These are phyloP conservation scores for Merops nubicus DNA, from an alignment of 2,113 vertebrate species.

Conservation along the genomic window DNA sequence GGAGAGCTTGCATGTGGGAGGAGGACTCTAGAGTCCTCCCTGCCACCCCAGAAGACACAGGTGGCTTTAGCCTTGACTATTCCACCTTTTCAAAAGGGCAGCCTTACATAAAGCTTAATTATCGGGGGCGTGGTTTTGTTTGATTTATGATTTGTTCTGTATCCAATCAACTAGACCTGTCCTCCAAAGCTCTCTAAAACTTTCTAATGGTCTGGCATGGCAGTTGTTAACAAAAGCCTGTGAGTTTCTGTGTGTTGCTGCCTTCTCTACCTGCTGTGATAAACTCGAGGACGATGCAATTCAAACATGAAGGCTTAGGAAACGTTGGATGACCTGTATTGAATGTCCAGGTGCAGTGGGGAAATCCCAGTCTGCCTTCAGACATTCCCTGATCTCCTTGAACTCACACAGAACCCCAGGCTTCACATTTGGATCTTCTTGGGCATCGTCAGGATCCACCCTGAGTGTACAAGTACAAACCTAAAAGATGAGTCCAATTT, in stretches of 20 bases:
- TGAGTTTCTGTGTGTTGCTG: neutral
- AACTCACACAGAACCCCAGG: neutral
- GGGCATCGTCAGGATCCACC: neutral
- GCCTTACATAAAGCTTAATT: neutral
- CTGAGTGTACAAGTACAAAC: neutral
- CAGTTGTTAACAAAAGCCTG: neutral
- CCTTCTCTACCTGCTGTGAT: neutral
- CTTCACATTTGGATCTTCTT: neutral
- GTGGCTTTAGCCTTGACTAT: neutral
- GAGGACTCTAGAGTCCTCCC: neutral
- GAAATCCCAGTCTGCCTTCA: neutral
- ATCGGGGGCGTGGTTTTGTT: neutral
- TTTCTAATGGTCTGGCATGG: neutral
- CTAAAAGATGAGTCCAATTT: neutral
- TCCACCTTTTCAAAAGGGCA: neutral
- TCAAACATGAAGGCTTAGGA: neutral
- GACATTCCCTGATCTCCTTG: neutral
- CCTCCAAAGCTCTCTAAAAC: neutral
- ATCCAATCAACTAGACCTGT: neutral
- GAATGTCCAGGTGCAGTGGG: neutral
- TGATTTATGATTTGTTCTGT: neutral
- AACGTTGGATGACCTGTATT: neutral
- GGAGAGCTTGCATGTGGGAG: neutral
- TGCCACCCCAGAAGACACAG: neutral
- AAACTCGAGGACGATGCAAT: accelerated